Evolutionary conservation across 2,888 invertebrate species (phyloP), one percentile per base, ranked within the genome.

Genomic region (Alitta virens): DNA sequence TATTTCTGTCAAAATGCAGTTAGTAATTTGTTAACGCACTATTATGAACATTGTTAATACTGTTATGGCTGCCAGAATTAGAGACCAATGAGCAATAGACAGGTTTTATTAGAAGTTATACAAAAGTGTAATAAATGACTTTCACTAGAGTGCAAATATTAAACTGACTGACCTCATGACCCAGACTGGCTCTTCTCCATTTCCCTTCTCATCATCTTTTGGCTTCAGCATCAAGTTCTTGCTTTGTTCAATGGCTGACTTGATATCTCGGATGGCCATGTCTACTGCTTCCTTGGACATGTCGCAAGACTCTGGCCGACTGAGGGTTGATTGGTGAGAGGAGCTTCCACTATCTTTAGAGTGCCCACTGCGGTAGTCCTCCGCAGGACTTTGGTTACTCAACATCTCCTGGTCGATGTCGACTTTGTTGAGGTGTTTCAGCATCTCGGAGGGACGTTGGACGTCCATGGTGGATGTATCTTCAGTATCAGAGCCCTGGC

Each of bases 401-500:
- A 46, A 27, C 21, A 62, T 24, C 21, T 59, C 58, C 21, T 54
- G 54, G 21, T 74, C 74, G 24, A 77, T 52, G 42, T 74, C 74
- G n/a, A 74, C 68, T 52, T 73, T 74, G 63, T 78, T 75, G 60
- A 72, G 90, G 87, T 78, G 87, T 86, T 67, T 85, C 83, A 72
- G 77, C 53, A 74, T 70, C 53, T 74, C 74, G 23, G 75, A 91
- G 62, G 91, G 83, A 0, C 90, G 89, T 76, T 90, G 90, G 68
- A 90, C 82, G 73, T 90, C 63, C 38, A 54, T 51, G 38, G 61
- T 49, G 27, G 70, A 68, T 40, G 72, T 71, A 24, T 79, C 80
- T 26, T 95, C 95, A 0, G 89, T 91, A 78, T 95, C 95, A 67
- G 94, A 94, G 1, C 90, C 92, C 78, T 94, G 94, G 1, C 94